A percentile compares a stretch with the other conserved stretches of the same genome.
Evolutionary conservation across 2,888 invertebrate species (phyloP).

Genomic region (Coelinius sp.): DNA sequence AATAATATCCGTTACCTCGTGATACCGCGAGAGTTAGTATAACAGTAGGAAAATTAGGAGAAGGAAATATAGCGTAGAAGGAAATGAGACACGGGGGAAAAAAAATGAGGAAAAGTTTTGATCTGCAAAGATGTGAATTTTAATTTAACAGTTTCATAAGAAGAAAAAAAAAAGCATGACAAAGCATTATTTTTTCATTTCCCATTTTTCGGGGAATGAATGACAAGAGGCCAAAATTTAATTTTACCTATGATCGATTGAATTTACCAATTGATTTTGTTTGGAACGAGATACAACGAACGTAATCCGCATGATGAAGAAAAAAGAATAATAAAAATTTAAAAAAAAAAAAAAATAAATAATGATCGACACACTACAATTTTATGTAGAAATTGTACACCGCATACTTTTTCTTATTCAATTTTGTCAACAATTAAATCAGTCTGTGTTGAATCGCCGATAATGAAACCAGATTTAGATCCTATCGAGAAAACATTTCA

Average conservation of each 20-base stretch:
- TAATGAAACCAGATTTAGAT: conserved; percentile 32
- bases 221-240: conserved; percentile 60
- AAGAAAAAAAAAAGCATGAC: conserved; percentile 1
- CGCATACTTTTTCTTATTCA: conserved; percentile 58
- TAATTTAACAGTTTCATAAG: conserved; percentile 53
- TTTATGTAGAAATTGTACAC: conserved; percentile 64
- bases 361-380: conserved; percentile 63
- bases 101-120: conserved; percentile 29
- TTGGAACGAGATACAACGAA: conserved; percentile 34
- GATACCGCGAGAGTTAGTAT: no score
- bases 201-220: conserved; percentile 55
- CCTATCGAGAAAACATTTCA: conserved; percentile 2
- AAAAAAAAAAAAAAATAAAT: conserved; percentile 59
- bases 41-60: background rate
- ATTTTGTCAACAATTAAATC: conserved; percentile 66
- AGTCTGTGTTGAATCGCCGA: conserved; percentile 47
- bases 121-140: conserved; percentile 64
- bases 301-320: conserved; percentile 26
- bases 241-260: conserved; percentile 8
- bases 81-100: conserved; percentile 32
- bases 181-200: conserved; percentile 13
- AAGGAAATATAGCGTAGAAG: conserved; percentile 19
- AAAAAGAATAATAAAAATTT: conserved; percentile 39
- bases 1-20: no score
- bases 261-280: conserved; percentile 17